Conservation (phyloP, 2,113 vertebrate species). For the Fregetta grallaria region DNA sequence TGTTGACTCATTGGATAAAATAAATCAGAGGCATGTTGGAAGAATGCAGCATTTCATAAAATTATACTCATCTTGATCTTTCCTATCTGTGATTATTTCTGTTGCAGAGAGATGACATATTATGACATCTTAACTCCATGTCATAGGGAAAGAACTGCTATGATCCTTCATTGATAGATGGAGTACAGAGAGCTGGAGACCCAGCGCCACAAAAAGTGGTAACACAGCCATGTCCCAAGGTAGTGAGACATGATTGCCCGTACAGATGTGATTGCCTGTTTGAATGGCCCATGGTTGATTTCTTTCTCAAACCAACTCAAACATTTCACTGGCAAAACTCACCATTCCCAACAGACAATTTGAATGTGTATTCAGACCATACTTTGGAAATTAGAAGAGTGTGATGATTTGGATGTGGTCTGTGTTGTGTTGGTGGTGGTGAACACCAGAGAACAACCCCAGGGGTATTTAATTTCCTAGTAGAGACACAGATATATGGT, state of each 20-base stretch:
- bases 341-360: neutral
- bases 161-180: neutral
- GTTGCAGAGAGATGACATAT: neutral
- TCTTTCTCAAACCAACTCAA: neutral
- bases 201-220: neutral
- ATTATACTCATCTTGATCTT: neutral
- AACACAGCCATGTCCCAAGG: neutral
- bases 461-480: neutral
- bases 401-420: neutral
- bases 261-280: neutral
- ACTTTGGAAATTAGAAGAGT: neutral
- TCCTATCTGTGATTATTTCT: neutral
- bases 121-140: neutral
- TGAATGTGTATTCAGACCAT: neutral
- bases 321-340: neutral
- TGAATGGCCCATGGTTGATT: neutral
- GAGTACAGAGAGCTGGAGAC: neutral
- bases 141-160: neutral
- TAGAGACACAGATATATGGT: fast-evolving
- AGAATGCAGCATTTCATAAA: neutral
- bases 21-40: neutral
- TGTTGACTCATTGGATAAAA: neutral
- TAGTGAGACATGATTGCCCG: neutral
- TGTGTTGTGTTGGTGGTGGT: neutral
- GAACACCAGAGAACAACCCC: neutral